Conservation (phyloP, 2,113 vertebrate genomes). For the Muscicapa adusta region DNA sequence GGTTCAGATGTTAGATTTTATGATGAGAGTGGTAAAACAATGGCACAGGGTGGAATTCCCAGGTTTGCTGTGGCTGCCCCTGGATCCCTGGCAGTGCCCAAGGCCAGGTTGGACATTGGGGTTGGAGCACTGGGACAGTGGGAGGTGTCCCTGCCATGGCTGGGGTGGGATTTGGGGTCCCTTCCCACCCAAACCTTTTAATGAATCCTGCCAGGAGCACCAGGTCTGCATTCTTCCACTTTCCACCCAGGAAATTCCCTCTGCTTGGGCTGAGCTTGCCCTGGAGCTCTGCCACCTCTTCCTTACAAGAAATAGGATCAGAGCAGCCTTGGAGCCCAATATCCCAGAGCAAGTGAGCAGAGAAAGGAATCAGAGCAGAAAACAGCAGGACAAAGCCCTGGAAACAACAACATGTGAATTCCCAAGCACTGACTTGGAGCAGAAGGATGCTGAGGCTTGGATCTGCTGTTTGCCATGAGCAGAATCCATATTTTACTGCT, state of each 20-base stretch:
- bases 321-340: rapidly evolving
- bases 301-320: not conserved
- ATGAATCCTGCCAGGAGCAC: not conserved
- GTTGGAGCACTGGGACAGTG: no score
- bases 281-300: not conserved
- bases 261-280: not conserved
- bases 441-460: not conserved
- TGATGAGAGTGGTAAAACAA: no score
- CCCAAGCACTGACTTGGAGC: no score
- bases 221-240: rapidly evolving
- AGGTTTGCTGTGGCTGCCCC: not conserved
- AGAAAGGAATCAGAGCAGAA: not conserved
- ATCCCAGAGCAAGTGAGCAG: not conserved
- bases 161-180: rapidly evolving
- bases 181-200: not conserved
- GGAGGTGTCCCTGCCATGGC: not conserved
- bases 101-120: not conserved
- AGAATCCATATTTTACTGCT: not conserved
- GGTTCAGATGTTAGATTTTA: not conserved
- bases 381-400: not conserved
- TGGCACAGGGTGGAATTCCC: not conserved
- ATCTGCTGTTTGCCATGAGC: rapidly evolving
- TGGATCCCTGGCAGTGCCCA: not conserved
- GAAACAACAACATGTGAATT: not conserved
- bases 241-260: not conserved